Conservation (phyloP, 2,797 vertebrate species). For the Leucoraja ocellata region DNA sequence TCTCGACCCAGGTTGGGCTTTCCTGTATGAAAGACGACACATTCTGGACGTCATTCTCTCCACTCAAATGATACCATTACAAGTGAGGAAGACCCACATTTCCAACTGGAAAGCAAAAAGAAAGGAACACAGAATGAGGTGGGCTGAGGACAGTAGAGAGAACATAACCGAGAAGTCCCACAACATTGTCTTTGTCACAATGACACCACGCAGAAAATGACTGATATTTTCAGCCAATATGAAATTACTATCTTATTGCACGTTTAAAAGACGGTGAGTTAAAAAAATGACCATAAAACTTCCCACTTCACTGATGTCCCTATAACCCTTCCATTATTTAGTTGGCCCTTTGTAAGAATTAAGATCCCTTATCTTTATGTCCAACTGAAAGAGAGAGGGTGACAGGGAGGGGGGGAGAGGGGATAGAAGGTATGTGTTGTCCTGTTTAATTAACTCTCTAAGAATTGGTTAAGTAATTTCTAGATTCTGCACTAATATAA, state of each 20-base stretch:
- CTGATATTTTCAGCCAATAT: constrained; percentile 15
- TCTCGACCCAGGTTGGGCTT: neutral
- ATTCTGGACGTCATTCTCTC: constrained; percentile 20
- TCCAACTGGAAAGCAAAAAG: neutral
- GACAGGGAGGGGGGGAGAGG: no score
- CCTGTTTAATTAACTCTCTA: constrained; percentile 16
- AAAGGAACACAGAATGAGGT: neutral
- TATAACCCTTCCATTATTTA: neutral
- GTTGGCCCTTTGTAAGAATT: constrained; percentile 1
- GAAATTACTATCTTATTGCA: constrained; percentile 34
- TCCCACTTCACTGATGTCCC: no score
- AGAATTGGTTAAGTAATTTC: neutral
- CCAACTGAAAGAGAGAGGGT: neutral
- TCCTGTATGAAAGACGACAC: neutral
- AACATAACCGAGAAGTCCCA: neutral
- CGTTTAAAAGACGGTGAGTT: constrained; percentile 3
- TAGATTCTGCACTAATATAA: constrained; percentile 20
- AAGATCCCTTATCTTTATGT: neutral
- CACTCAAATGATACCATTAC: neutral
- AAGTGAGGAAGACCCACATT: constrained; percentile 16
- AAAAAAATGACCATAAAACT: constrained; percentile 15
- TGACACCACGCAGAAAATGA: constrained; percentile 5
- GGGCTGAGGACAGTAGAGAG: neutral
- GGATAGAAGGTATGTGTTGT: neutral
- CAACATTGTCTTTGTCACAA: neutral